Evolutionary conservation across 2,888 invertebrate genomes (phyloP).

Genomic region (Synergus laeviventris): DNA sequence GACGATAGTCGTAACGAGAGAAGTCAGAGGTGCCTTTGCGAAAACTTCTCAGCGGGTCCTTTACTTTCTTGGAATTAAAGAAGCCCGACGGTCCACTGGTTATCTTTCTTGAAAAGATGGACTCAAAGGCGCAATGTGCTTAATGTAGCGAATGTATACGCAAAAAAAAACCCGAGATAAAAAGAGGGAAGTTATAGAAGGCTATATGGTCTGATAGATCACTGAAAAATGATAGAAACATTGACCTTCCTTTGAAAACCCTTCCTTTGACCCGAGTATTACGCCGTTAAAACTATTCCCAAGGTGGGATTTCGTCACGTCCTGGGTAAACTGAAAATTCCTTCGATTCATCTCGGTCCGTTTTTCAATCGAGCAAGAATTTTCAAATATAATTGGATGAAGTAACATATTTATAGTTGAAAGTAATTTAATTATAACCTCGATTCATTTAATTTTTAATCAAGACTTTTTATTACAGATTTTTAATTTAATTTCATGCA

Average conservation of each 20-base stretch:
- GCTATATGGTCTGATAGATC: not conserved
- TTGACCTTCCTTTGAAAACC: constrained; percentile 1
- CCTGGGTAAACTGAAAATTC: constrained; percentile 8
- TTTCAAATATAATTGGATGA: not conserved
- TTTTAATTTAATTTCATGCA: not conserved
- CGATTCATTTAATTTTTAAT: not conserved
- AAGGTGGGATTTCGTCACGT: not conserved
- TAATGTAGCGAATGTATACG: constrained; percentile 17
- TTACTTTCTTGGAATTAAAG: not conserved
- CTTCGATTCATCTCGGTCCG: not conserved
- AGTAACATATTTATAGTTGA: not conserved
- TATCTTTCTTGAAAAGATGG: constrained; percentile 14
- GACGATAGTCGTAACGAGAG: constrained; percentile 9
- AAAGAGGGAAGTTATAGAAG: constrained; percentile 2
- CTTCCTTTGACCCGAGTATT: not conserved
- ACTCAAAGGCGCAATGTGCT: constrained; percentile 14
- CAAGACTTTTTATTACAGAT: not conserved
- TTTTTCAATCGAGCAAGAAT: not conserved
- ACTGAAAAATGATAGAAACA: constrained; percentile 16
- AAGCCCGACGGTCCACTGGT: not conserved
- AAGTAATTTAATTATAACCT: not conserved
- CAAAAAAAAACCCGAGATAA: not conserved
- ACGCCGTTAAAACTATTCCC: not conserved
- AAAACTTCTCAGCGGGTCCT: constrained; percentile 4
- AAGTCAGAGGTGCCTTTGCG: not conserved